Conservation (phyloP, 1,140 invertebrate species). For the Caligus rogercresseyi region DNA sequence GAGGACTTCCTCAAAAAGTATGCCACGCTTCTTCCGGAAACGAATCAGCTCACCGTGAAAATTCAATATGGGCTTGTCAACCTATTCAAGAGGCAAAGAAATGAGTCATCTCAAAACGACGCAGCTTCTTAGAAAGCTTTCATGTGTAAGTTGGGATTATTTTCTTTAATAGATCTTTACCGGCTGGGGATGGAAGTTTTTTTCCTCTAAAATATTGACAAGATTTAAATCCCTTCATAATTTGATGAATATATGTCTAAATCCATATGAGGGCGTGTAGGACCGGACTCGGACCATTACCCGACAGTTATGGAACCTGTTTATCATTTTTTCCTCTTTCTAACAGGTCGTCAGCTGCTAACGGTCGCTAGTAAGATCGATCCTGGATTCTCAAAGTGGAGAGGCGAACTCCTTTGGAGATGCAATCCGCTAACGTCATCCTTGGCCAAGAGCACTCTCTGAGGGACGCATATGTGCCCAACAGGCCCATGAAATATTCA, state of each 20-base stretch:
- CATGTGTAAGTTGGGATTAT: neutral
- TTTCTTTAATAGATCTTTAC: neutral
- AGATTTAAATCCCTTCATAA: no score
- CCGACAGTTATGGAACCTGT: neutral
- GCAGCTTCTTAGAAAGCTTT: conserved; percentile 11
- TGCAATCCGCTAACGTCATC: conserved; percentile 14
- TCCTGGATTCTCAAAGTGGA: conserved; percentile 13
- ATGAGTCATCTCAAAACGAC: neutral
- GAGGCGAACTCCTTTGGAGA: conserved; percentile 15
- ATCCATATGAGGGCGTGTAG: no score
- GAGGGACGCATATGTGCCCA: neutral
- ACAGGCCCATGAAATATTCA: conserved; percentile 12
- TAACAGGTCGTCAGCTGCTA: conserved; percentile 5
- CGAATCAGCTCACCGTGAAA: neutral
- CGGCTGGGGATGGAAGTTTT: neutral
- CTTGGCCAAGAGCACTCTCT: conserved; percentile 4
- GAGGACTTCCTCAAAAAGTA: neutral
- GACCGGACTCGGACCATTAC: no score
- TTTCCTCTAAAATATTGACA: no score
- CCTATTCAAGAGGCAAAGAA: neutral
- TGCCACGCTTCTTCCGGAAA: neutral
- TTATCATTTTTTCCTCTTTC: neutral
- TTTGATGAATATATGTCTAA: no score
- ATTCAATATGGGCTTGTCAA: conserved; percentile 3
- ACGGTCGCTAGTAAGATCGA: conserved; percentile 5